phyloP scores from a whole-genome alignment of 2,113 vertebrate species.

The Ramphastos sulfuratus region DNA sequence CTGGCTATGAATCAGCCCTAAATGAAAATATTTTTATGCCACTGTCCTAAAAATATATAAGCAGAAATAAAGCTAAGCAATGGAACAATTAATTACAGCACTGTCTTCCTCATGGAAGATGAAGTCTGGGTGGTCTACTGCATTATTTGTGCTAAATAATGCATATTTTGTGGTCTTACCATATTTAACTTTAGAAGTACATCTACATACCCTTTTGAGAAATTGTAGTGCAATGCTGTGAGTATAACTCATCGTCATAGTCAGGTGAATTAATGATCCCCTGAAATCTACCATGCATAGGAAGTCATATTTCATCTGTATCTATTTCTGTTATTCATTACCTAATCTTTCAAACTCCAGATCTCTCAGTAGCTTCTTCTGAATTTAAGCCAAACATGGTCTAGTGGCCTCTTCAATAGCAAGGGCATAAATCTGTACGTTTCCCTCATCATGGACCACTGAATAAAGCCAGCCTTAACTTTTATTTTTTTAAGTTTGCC shows the following conservation, averaged over 20 bases:
- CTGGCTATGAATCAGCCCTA: slow-evolving; percentile 11
- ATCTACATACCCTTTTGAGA: slow-evolving; percentile 67
- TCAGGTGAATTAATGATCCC: slow-evolving; percentile 73
- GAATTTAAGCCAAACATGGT: slow-evolving; percentile 68
- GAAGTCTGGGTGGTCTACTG: slow-evolving; percentile 56
- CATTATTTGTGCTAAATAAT: slow-evolving; percentile 73
- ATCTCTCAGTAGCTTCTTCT: slow-evolving; percentile 37
- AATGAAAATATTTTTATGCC: slow-evolving; percentile 24
- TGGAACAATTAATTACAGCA: slow-evolving; percentile 68
- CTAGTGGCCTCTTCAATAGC: not conserved
- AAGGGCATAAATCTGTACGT: slow-evolving; percentile 37
- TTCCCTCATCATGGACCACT: not conserved
- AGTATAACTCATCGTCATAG: slow-evolving; percentile 67
- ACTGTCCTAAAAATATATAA: not conserved
- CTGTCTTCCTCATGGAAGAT: slow-evolving; percentile 70
- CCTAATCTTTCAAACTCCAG: slow-evolving; percentile 61
- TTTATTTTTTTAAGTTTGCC: not conserved
- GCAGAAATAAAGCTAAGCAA: slow-evolving; percentile 58
- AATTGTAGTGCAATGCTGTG: slow-evolving; percentile 65
- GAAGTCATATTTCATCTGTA: slow-evolving; percentile 70
- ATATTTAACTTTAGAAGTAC: slow-evolving; percentile 70
- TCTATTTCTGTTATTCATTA: slow-evolving; percentile 73
- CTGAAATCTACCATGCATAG: slow-evolving; percentile 59
- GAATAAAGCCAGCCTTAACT: not conserved
- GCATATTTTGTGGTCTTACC: slow-evolving; percentile 70